A percentile compares a stretch with the other conserved stretches of the same genome.
Evolutionary conservation across 1,140 invertebrate genomes (phyloP).

Genomic region (Hylaeus volcanicus): DNA sequence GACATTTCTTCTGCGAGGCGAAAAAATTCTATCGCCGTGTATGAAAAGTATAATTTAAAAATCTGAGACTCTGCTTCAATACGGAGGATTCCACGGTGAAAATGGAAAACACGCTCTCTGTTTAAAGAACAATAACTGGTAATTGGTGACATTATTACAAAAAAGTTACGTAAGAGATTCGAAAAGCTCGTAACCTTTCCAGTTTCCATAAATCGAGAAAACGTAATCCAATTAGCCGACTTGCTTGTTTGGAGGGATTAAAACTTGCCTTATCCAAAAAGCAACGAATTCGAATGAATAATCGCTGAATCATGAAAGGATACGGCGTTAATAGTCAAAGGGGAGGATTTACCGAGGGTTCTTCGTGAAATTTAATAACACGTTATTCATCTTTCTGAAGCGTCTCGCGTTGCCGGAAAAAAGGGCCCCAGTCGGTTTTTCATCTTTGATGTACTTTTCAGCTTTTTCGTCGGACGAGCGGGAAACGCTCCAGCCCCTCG

Average conservation of each 20-base stretch:
- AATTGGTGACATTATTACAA: no score
- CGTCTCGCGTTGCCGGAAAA: neutral
- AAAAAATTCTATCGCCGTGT: neutral
- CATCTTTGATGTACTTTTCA: neutral
- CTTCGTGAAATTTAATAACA: conserved; percentile 50
- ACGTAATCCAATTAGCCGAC: neutral
- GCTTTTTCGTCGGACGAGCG: neutral
- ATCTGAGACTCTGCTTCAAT: neutral
- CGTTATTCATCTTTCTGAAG: conserved; percentile 14
- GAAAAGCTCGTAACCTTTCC: no score
- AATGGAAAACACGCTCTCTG: neutral
- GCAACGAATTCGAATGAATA: neutral
- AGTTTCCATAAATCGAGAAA: neutral
- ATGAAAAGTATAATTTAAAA: neutral
- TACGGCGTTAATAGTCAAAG: conserved; percentile 35
- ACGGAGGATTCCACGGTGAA: neutral
- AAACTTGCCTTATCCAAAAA: neutral
- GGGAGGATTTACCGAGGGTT: conserved; percentile 9
- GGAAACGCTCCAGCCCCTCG: conserved; percentile 15
- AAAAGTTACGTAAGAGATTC: no score
- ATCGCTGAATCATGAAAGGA: conserved; percentile 8
- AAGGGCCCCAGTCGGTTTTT: conserved; percentile 9
- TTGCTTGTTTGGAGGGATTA: conserved; percentile 18
- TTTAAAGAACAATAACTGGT: no score
- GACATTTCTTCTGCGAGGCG: neutral